Percentiles rank a stretch among this genome's conserved stretches.
Conservation (phyloP, 2,797 vertebrate genomes). For the Parauchenoglanis punctatus region DNA sequence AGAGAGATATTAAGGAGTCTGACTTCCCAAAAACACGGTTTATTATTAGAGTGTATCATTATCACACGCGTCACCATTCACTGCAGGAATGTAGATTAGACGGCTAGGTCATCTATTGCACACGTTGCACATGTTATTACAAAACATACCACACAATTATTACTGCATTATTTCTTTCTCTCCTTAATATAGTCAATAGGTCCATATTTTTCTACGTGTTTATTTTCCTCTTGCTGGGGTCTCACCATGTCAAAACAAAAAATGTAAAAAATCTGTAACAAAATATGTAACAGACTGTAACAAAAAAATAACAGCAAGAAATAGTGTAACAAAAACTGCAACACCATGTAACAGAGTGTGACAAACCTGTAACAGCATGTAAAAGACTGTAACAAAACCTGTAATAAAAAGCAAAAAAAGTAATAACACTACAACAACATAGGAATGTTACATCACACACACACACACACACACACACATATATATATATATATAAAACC, state of each 20-base stretch:
- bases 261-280: not conserved
- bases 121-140: too few relatives aligned
- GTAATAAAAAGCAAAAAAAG: not conserved
- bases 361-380: not conserved
- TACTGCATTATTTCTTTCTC: too few relatives aligned
- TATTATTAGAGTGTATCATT: not conserved
- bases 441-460: not conserved
- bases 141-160: too few relatives aligned
- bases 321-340: not conserved
- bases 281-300: not conserved
- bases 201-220: too few relatives aligned
- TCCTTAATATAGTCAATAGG: too few relatives aligned
- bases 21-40: not conserved
- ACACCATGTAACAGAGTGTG: not conserved
- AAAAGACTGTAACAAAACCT: not conserved
- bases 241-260: not conserved
- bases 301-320: not conserved
- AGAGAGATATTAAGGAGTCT: not conserved
- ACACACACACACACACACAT: too few relatives aligned
- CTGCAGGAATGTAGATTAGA: not conserved
- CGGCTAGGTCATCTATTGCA: not conserved
- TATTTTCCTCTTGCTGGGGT: too few relatives aligned
- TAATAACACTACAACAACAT: not conserved
- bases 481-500: not conserved
- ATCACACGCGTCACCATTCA: not conserved